These are phyloP conservation scores for Zoanthus solanderi DNA, from an alignment of 92 coral and sea anemone genomes.

Conservation along the genomic window DNA sequence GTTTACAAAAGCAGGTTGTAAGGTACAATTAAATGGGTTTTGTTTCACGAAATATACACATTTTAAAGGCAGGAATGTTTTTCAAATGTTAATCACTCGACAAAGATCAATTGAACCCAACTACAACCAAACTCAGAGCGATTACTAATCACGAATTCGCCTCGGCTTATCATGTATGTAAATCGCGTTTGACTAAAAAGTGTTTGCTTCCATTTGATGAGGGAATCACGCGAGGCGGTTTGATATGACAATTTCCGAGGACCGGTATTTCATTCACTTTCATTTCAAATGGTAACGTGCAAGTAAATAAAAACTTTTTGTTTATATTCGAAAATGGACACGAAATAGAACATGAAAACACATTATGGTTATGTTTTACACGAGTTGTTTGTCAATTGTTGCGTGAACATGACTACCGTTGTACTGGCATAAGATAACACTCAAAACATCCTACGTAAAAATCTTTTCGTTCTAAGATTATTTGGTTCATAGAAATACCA, in stretches of 20 bases:
- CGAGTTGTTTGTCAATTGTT: conserved; percentile 14
- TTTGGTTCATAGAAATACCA: not conserved
- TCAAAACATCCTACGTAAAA: not conserved
- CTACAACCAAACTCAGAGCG: conserved; percentile 31
- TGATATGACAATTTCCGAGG: not conserved
- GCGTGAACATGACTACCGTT: conserved; percentile 27
- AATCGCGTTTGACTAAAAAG: conserved; percentile 46
- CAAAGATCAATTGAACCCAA: conserved; percentile 16
- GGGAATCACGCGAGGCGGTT: conserved; percentile 45
- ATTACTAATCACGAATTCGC: conserved; percentile 12
- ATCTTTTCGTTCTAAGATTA: not conserved
- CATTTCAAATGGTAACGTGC: conserved; percentile 26
- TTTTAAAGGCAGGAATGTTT: not conserved
- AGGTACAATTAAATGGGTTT: not conserved
- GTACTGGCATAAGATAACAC: not conserved
- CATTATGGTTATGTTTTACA: conserved; percentile 9
- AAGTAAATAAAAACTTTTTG: conserved; percentile 14
- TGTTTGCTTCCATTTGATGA: conserved; percentile 38
- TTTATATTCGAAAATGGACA: conserved; percentile 30
- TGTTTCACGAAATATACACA: not conserved
- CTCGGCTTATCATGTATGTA: conserved; percentile 50
- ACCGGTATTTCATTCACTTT: not conserved
- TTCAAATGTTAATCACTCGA: conserved; percentile 3
- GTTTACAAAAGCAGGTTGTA: conserved; percentile 16
- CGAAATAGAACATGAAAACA: conserved; percentile 39